These are phyloP conservation scores for Salvelinus namaycush DNA, from an alignment of 2,113 vertebrate genomes.

Conservation along the genomic window DNA sequence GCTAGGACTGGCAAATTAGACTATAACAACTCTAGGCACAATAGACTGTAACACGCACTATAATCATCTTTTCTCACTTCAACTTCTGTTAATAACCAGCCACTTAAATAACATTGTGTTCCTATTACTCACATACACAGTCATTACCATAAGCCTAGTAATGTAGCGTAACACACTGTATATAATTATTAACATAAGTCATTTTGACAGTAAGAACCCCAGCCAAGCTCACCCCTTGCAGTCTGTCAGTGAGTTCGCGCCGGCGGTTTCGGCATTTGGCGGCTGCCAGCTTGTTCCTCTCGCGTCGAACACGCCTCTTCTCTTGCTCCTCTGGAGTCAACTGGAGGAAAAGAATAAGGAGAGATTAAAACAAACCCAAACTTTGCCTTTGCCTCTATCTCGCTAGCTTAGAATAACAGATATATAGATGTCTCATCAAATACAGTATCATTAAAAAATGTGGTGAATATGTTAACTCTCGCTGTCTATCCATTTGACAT, in stretches of 20 bases:
- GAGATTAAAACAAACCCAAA: slow-evolving; percentile 6
- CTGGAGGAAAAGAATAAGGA: slow-evolving; percentile 57
- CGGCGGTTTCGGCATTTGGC: slow-evolving; percentile 94
- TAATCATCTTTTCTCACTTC: slow-evolving; percentile 17
- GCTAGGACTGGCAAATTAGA: slow-evolving; percentile 27
- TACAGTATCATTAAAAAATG: neutral
- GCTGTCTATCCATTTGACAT: neutral
- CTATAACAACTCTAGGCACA: slow-evolving; percentile 25
- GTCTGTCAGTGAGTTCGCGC: slow-evolving; percentile 90
- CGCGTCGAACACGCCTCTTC: slow-evolving; percentile 86
- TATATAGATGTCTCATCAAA: too few relatives aligned
- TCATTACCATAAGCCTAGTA: slow-evolving; percentile 29
- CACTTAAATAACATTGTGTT: slow-evolving; percentile 26
- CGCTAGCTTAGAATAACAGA: too few relatives aligned
- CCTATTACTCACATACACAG: slow-evolving; percentile 24
- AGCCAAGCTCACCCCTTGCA: slow-evolving; percentile 86
- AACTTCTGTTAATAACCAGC: neutral
- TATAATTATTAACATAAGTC: slow-evolving; percentile 39
- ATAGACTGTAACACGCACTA: slow-evolving; percentile 21
- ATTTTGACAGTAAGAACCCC: slow-evolving; percentile 24
- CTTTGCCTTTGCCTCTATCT: neutral
- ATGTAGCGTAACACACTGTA: slow-evolving; percentile 8
- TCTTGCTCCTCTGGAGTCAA: slow-evolving; percentile 93
- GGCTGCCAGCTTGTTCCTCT: slow-evolving; percentile 91
- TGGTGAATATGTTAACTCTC: neutral